phyloP scores from a whole-genome alignment of 2,113 vertebrate species.

The Rhea pennata region DNA sequence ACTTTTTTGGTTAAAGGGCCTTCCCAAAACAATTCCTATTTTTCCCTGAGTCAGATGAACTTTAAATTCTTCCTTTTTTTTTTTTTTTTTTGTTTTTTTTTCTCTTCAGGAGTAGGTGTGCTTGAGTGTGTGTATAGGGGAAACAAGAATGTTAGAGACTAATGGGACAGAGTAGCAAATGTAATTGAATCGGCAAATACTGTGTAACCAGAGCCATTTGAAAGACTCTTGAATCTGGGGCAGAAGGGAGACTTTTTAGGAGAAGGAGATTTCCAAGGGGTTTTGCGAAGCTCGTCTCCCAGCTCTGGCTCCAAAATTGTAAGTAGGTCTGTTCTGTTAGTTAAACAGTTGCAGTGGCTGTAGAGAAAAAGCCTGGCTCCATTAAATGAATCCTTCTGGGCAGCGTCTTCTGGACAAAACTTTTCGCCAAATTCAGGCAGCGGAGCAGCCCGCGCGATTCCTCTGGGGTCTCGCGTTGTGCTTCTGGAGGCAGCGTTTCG shows the following conservation, averaged over 20 bases:
- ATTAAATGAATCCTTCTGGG: background rate
- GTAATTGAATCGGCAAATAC: rapidly evolving
- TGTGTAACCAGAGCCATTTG: background rate
- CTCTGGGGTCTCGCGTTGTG: background rate
- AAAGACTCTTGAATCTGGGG: background rate
- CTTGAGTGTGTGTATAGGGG: background rate
- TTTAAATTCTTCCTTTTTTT: background rate
- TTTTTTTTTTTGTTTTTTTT: background rate
- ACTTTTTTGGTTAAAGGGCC: background rate
- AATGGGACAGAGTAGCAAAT: background rate
- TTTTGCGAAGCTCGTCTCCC: background rate
- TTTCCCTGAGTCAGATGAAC: too few relatives aligned
- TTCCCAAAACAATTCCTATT: background rate
- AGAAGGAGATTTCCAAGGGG: background rate
- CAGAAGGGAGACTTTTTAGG: background rate
- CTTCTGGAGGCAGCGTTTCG: background rate
- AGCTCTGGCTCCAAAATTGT: background rate
- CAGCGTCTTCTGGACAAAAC: background rate
- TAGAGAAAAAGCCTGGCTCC: background rate
- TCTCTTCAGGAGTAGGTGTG: background rate
- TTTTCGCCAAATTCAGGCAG: background rate
- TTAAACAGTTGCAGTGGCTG: background rate
- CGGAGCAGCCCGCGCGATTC: background rate
- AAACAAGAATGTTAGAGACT: background rate
- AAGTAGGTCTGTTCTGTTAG: background rate